A percentile compares a stretch with the other conserved stretches of the same genome.
phyloP scores from a whole-genome alignment of 1,140 invertebrate species.

The Drosophila pseudoobscura region DNA sequence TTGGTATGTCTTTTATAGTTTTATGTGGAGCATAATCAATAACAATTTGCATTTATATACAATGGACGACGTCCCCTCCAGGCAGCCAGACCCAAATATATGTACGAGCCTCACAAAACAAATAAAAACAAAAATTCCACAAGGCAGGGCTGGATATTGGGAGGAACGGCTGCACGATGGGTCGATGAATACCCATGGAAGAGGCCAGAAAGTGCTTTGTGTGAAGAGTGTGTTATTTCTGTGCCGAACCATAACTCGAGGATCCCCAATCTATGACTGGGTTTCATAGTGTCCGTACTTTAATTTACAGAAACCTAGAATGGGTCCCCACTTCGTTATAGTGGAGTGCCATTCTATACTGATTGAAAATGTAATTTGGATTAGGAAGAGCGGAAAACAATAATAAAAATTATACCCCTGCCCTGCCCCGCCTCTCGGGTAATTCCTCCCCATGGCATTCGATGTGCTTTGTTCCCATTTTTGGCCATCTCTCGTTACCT shows the following conservation, averaged over 20 bases:
- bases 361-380: constrained; percentile 4
- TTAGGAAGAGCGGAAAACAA: constrained; percentile 13
- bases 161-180: too few relatives aligned
- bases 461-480: constrained; percentile 47
- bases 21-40: constrained; percentile 76
- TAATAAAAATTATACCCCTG: constrained; percentile 17
- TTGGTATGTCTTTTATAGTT: constrained; percentile 46
- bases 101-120: constrained; percentile 8
- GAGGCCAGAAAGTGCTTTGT: too few relatives aligned
- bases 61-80: constrained; percentile 32
- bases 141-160: too few relatives aligned
- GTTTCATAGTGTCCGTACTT: too few relatives aligned
- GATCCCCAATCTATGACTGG: too few relatives aligned
- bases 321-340: background rate
- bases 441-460: constrained; percentile 11
- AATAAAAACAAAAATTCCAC: too few relatives aligned
- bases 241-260: too few relatives aligned
- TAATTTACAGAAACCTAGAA: too few relatives aligned
- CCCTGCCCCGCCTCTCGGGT: background rate
- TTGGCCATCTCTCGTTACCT: constrained; percentile 55
- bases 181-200: too few relatives aligned
- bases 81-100: constrained; percentile 23
- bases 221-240: too few relatives aligned
- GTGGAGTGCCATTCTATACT: too few relatives aligned
- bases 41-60: constrained; percentile 76